Conservation (phyloP, 2,888 invertebrate species). For the Tribolium freemani region DNA sequence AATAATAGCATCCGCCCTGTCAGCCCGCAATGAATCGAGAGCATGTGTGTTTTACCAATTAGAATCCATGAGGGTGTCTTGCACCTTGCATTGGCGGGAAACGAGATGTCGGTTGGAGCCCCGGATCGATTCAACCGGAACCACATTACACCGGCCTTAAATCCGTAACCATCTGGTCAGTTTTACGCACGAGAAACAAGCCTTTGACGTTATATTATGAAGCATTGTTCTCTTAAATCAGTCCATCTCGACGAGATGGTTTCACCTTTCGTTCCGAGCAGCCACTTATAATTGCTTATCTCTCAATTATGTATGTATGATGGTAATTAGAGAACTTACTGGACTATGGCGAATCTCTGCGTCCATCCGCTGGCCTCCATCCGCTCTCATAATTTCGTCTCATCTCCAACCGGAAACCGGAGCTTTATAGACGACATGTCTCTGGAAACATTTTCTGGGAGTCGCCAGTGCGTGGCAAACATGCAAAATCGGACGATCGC, state of each 20-base stretch:
- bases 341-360: constrained; percentile 43
- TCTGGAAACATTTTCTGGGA: constrained; percentile 1
- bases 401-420: constrained; percentile 41
- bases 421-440: constrained; percentile 18
- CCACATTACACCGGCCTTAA: constrained; percentile 46
- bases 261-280: constrained; percentile 31
- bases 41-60: constrained; percentile 24
- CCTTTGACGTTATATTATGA: no score
- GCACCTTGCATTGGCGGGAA: constrained; percentile 58
- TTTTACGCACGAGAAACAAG: background rate
- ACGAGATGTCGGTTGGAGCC: constrained; percentile 52
- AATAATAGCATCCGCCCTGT: no score
- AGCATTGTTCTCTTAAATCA: background rate
- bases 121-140: constrained; percentile 53
- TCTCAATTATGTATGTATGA: constrained; percentile 43
- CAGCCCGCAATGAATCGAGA: no score
- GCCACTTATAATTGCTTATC: constrained; percentile 41
- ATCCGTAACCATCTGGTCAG: constrained; percentile 32
- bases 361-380: constrained; percentile 41
- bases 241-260: constrained; percentile 12
- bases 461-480: constrained; percentile 16
- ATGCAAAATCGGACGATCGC: constrained; percentile 1
- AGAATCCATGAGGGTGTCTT: constrained; percentile 44
- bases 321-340: constrained; percentile 45
- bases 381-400: constrained; percentile 45